These are phyloP conservation scores for Microcebus ravelobensis DNA, from an alignment of 2,113 vertebrate species.

Conservation along the genomic window DNA sequence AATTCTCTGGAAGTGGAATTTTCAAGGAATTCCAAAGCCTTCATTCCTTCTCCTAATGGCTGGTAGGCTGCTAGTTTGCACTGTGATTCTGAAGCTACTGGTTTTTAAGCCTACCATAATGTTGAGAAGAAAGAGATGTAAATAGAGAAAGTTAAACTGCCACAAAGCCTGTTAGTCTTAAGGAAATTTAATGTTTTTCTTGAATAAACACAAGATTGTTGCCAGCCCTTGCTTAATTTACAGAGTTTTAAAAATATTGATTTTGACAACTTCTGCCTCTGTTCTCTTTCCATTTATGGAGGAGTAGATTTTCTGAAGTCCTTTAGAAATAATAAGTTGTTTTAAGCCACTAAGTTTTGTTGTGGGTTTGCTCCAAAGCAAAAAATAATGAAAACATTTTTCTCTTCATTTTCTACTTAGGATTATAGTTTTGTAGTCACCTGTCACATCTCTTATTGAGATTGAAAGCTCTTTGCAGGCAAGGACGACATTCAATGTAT, in stretches of 20 bases:
- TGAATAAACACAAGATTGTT: neutral
- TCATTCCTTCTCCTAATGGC: neutral
- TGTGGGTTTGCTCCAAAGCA: neutral
- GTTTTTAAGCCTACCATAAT: neutral
- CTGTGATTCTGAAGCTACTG: neutral
- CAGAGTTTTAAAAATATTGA: neutral
- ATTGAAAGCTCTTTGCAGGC: neutral
- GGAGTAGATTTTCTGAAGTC: neutral
- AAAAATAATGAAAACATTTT: neutral
- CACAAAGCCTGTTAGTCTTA: neutral
- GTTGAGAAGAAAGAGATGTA: neutral
- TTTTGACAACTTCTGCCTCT: neutral
- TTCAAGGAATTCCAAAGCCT: neutral
- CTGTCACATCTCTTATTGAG: neutral
- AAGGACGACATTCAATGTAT: neutral
- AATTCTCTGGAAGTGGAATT: neutral
- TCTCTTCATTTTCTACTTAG: neutral
- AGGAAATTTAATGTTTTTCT: neutral
- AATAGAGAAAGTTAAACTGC: neutral
- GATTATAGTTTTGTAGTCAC: neutral
- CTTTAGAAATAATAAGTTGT: neutral
- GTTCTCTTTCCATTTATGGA: neutral
- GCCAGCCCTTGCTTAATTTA: neutral
- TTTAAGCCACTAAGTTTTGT: neutral
- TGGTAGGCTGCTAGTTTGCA: neutral